A percentile compares a stretch with the other conserved stretches of the same genome.
phyloP scores from a whole-genome alignment of 2,797 vertebrate genomes.

The Artibeus jamaicensis region DNA sequence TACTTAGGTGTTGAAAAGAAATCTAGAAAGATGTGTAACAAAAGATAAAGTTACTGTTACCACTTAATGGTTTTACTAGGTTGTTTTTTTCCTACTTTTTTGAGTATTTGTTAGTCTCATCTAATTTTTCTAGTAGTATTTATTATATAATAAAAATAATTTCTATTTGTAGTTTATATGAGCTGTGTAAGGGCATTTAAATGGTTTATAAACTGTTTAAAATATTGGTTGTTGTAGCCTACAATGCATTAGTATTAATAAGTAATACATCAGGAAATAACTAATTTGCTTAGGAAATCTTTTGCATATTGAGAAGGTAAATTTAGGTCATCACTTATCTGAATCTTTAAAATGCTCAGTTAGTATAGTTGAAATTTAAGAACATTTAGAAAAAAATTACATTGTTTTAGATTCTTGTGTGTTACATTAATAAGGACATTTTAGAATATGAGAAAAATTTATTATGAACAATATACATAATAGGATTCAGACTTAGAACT shows the following conservation, averaged over 20 bases:
- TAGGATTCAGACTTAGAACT: not conserved
- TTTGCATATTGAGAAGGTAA: constrained; percentile 6
- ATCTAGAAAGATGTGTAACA: not conserved
- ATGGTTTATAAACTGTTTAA: not conserved
- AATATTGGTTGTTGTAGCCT: not conserved
- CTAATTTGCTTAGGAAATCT: not conserved
- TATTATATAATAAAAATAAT: not conserved
- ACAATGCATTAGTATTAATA: not conserved
- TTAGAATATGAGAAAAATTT: not conserved
- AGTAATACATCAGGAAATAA: not conserved
- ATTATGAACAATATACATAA: not conserved
- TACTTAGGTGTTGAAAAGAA: constrained; percentile 4
- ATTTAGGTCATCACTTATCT: not conserved
- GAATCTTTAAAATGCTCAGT: constrained; percentile 12
- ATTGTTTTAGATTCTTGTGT: constrained; percentile 28
- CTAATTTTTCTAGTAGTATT: not conserved
- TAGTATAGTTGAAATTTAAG: not conserved
- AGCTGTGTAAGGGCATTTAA: not conserved
- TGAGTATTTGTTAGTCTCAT: not conserved
- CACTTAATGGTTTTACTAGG: not conserved
- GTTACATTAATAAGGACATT: not conserved
- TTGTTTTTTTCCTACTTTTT: not conserved
- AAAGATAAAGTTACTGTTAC: not conserved
- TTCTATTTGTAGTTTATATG: not conserved
- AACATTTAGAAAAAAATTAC: constrained; percentile 8